Evolutionary conservation across 2,113 vertebrate genomes (phyloP), one percentile per base, ranked within the genome.

Genomic region (Onychostruthus taczanowskii): DNA sequence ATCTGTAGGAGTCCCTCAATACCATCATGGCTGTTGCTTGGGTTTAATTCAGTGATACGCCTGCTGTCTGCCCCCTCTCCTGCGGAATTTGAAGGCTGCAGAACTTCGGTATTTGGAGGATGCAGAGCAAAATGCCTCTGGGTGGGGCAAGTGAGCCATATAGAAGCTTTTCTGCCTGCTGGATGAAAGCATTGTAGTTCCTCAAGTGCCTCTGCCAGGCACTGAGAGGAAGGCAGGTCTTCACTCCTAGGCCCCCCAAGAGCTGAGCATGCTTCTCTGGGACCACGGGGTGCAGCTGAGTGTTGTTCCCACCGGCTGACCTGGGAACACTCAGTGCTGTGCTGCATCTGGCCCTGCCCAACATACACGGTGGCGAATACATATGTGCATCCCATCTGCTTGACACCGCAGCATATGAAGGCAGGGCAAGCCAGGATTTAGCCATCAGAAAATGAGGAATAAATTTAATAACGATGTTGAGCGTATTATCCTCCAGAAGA

Each of bases 61-160:
- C 56, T 70, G 66, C 69, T 72, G 52, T 16, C 64, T 87, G 12
- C 20, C 31, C 39, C 11, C 8, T 82, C 53, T 47, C n/a, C 61
- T 66, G 20, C 10, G 56, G 37, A 76, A 58, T n/a, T 44, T 68
- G 44, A 49, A 92, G 37, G 24, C 73, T 84, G 87, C 69, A 50
- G 66, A 73, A 62, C 53, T 22, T 81, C 1, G 4, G 35, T 39
- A 15, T 92, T 63, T 14, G 24, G 47, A 37, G 4, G 33, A 59
- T 2, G 3, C 21, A 13, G 86, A 92, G 31, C 15, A 68, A 84
- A 78, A 87, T 95, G 93, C 96, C 96, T 94, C 93, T 94, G 94
- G 95, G 89, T 94, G 95, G 96, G 94, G 93, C 77, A 90, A 94
- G 94, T 68, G 95, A 96, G 95, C 93, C 20, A 16, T 8, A 27